phyloP scores from a whole-genome alignment of 2,888 invertebrate genomes.

The Fragum fragum region DNA sequence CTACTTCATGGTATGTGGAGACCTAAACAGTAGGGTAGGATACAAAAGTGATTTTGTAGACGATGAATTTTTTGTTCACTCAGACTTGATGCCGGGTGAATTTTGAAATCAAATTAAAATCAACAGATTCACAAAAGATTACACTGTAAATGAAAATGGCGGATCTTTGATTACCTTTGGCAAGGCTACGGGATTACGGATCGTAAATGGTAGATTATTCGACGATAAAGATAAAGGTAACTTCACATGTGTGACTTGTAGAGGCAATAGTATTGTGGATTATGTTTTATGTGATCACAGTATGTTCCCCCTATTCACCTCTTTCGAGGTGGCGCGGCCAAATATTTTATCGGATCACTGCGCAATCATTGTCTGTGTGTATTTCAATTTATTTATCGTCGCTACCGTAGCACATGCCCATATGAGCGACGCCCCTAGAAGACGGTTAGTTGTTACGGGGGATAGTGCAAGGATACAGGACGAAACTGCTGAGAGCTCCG shows the following conservation, averaged over 20 bases:
- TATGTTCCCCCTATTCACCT: conserved; percentile 9
- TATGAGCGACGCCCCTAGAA: too few species aligned
- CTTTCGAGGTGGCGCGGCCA: conserved; percentile 17
- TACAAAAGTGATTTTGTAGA: conserved; percentile 8
- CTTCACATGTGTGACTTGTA: conserved; percentile 27
- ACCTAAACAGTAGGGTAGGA: conserved; percentile 22
- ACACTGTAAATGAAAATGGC: conserved; percentile 36
- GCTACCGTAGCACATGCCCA: too few species aligned
- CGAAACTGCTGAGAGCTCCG: too few species aligned
- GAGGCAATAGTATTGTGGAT: conserved; percentile 33
- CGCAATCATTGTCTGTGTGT: too few species aligned
- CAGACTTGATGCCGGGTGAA: conserved; percentile 6
- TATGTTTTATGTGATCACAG: conserved; percentile 33
- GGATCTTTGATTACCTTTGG: conserved; percentile 5
- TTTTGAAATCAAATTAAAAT: neutral
- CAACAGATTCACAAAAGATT: neutral
- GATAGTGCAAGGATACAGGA: too few species aligned
- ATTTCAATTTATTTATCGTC: too few species aligned
- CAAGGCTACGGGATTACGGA: conserved; percentile 33
- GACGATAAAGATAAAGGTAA: conserved; percentile 24
- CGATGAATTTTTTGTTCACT: conserved; percentile 16
- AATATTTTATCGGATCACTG: conserved; percentile 45
- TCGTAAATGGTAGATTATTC: conserved; percentile 34
- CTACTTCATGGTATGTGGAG: conserved; percentile 12
- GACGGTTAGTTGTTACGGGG: too few species aligned